A percentile compares a stretch with the other conserved stretches of the same genome.
Evolutionary conservation across 2,888 invertebrate species (phyloP).

Genomic region (Drosophila yooni): DNA sequence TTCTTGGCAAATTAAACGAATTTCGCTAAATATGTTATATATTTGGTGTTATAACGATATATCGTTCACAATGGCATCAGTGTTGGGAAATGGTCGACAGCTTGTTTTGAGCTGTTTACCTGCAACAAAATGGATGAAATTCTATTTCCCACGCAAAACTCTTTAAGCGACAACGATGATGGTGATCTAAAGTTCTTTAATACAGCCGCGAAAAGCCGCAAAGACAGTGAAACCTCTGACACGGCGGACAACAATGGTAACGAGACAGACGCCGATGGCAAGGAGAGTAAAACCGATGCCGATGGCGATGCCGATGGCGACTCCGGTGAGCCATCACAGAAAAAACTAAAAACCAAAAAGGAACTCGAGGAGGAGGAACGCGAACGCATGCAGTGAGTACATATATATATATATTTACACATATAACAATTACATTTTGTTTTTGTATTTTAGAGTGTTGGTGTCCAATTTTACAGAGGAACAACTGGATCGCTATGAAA

Average conservation of each 20-base stretch:
- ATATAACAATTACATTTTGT: background rate
- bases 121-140: conserved; percentile 76
- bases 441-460: conserved; percentile 90
- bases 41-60: background rate
- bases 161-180: conserved; percentile 72
- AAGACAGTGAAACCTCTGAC: conserved; percentile 63
- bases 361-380: conserved; percentile 97
- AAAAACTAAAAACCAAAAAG: conserved; percentile 90
- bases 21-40: background rate
- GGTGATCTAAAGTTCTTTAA: conserved; percentile 80
- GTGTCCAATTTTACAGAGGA: conserved; percentile 99
- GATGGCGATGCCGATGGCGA: conserved; percentile 56
- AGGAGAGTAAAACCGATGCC: conserved; percentile 40
- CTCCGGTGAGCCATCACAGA: conserved; percentile 77
- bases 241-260: conserved; percentile 43
- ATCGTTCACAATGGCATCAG: background rate
- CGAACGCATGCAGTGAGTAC: conserved; percentile 95
- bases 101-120: conserved; percentile 13
- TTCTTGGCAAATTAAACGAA: background rate
- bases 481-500: conserved; percentile 98
- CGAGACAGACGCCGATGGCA: conserved; percentile 36
- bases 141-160: conserved; percentile 71
- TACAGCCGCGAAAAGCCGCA: conserved; percentile 49
- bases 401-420: background rate
- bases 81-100: background rate